These are phyloP conservation scores for Folsomia manolachei DNA, from an alignment of 2,888 invertebrate genomes.

Conservation along the genomic window DNA sequence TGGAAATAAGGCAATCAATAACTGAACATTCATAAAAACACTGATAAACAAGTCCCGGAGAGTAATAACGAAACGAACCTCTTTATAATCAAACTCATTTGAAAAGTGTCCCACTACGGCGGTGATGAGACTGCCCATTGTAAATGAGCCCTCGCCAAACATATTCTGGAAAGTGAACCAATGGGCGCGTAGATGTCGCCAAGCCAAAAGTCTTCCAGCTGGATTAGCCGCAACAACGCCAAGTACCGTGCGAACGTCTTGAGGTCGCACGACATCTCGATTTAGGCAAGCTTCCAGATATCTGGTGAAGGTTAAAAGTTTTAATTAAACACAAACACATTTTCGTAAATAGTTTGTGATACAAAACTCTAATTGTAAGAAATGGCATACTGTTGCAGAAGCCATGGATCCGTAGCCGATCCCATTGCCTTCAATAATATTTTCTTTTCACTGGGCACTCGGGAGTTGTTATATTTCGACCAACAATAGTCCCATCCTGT, in stretches of 20 bases:
- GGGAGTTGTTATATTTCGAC: constrained; percentile 66
- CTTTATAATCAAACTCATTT: constrained; percentile 70
- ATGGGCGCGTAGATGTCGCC: constrained; percentile 70
- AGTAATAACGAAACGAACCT: constrained; percentile 58
- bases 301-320: constrained; percentile 55
- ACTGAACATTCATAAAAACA: neutral
- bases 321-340: neutral
- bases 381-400: constrained; percentile 69
- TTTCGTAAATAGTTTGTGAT: neutral
- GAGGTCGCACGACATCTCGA: constrained; percentile 66
- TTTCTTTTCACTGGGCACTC: constrained; percentile 68
- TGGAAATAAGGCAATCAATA: neutral
- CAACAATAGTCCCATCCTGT: constrained; percentile 76
- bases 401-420: constrained; percentile 72
- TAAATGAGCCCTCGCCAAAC: constrained; percentile 63
- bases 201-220: constrained; percentile 67
- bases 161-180: constrained; percentile 65
- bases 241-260: constrained; percentile 70
- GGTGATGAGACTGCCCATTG: constrained; percentile 65
- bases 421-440: constrained; percentile 70
- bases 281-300: constrained; percentile 72
- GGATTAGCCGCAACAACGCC: constrained; percentile 69
- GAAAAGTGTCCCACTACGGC: constrained; percentile 67
- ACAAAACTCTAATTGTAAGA: neutral
- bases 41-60: no score